Base-by-base conservation (phyloP, 2,113 vertebrate species). In the Albula glossodonta region DNA sequence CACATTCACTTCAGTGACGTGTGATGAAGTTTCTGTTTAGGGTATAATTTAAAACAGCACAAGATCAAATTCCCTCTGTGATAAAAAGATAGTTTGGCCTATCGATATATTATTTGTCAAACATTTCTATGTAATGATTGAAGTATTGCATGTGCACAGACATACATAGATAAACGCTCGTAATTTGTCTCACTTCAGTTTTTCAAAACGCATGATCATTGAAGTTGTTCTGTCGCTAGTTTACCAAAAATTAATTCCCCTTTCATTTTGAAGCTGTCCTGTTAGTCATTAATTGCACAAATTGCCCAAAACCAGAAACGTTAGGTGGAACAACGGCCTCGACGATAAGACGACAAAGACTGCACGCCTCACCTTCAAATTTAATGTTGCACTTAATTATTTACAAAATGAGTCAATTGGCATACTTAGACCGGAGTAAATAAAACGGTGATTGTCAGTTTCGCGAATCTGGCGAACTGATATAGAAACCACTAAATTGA, bases 361-460 rank as follows among this genome's bases (percentile, higher is more conserved):
- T 17, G 8, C 63, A 70, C 63, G 19, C 17, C 19, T 70, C 63
- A 17, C 2, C 17, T 56, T 82, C 81, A 81, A 41, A 41, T 41
- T 82, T 66, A 66, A 84, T 63, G 51, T 80, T 52, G 56, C 83
- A 78, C 78, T 77, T 84, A 51, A 81, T 17, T 74, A 19, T 25
- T 5, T 56, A 51, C 63, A 6, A 41, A 81, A 49, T 25, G 51
- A 48, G 80, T 41, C 13, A 5, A 83, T 66, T 5, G 60, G 60
- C 60, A 66, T 66, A 19, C 17, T 19, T 19, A 66, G 22, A 66
- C 60, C 3, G 17, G 15, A 19, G 22, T 66, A 19, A 19, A 19
- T 3, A 66, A 66, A 19, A 19, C 60, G 17, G 60, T 7, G 17
- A 11, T 60, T 60, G 31, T 41, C 31, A 41, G 31, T 41, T 41